Percentiles rank a stretch among this genome's conserved stretches.
Conservation (phyloP, 2,797 vertebrate genomes). For the Xyrichtys novacula region DNA sequence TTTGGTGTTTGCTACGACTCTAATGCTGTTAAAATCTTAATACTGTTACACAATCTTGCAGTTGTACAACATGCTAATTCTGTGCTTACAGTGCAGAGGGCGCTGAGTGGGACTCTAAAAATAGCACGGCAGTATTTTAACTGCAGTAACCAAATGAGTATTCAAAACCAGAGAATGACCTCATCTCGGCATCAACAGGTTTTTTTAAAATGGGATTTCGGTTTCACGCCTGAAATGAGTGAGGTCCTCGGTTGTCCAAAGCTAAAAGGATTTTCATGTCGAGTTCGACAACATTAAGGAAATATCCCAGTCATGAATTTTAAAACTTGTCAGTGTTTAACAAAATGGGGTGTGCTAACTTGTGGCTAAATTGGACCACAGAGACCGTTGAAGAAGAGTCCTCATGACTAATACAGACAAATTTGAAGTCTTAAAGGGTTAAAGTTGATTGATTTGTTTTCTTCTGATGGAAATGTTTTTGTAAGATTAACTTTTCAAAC, state of each 20-base stretch:
- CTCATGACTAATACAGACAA: not conserved
- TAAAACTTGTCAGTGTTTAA: not conserved
- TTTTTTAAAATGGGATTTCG: not conserved
- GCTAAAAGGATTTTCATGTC: constrained; percentile 1
- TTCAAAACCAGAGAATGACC: not conserved
- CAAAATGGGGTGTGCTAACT: not conserved
- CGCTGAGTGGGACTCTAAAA: constrained; percentile 21
- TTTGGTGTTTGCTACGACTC: constrained; percentile 68
- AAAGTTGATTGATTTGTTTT: too few species aligned
- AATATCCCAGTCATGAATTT: not conserved
- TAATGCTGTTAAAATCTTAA: constrained; percentile 77
- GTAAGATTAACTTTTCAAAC: too few species aligned
- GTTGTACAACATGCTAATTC: constrained; percentile 72
- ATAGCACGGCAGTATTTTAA: constrained; percentile 31
- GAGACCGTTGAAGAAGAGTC: not conserved
- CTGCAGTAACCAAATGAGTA: constrained; percentile 11
- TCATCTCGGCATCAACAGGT: too few species aligned
- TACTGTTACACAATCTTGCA: constrained; percentile 68
- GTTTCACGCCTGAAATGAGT: not conserved
- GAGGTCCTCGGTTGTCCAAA: not conserved
- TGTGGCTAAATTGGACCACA: not conserved
- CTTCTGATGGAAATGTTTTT: too few species aligned
- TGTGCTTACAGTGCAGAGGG: constrained; percentile 46
- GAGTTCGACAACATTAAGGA: not conserved
- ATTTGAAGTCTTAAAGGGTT: too few species aligned